Conservation (phyloP, 2,113 vertebrate genomes). For the Saccopteryx bilineata region DNA sequence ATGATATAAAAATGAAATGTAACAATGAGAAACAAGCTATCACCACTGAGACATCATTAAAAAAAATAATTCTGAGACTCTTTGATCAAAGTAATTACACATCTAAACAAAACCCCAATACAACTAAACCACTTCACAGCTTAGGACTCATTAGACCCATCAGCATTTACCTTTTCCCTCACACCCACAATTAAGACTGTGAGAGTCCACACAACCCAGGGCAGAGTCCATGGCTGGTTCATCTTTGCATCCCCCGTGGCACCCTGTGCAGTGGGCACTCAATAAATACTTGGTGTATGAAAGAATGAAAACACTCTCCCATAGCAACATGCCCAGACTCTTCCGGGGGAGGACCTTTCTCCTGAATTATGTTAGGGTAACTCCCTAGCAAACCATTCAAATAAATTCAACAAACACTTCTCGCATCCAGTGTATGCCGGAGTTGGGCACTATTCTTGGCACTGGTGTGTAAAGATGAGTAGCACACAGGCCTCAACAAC, state of each 20-base stretch:
- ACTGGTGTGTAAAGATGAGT: conserved; percentile 24
- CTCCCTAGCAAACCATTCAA: conserved; percentile 76
- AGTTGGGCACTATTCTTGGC: conserved; percentile 37
- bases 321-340: conserved; percentile 71
- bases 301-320: conserved; percentile 65
- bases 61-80: conserved; percentile 31
- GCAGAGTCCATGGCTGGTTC: conserved; percentile 56
- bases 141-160: conserved; percentile 42
- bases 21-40: background rate
- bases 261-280: background rate
- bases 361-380: conserved; percentile 68
- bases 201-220: conserved; percentile 40
- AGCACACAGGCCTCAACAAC: conserved; percentile 50
- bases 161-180: conserved; percentile 41
- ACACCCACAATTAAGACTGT: background rate
- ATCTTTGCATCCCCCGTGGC: background rate
- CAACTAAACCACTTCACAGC: conserved; percentile 37
- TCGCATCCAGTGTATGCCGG: background rate
- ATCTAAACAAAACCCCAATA: conserved; percentile 29
- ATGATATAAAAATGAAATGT: background rate
- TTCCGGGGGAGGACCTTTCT: conserved; percentile 67
- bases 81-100: background rate
- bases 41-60: background rate
- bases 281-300: conserved; percentile 45
- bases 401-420: conserved; percentile 61